Evolutionary conservation across 2,888 invertebrate species (phyloP).

Genomic region (Melinaea marsaeus): DNA sequence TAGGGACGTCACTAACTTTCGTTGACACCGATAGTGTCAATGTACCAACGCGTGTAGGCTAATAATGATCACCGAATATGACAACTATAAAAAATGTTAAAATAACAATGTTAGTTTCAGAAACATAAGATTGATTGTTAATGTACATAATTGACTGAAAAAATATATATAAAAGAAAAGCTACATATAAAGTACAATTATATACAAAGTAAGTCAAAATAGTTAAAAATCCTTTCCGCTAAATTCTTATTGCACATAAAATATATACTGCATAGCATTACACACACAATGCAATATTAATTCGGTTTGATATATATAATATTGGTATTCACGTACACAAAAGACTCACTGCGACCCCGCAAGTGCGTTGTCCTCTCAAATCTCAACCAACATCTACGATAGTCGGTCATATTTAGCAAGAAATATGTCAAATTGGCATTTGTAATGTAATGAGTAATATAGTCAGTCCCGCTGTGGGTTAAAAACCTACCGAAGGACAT

Average conservation of each 20-base stretch:
- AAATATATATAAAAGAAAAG: too few relatives aligned
- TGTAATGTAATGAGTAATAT: constrained; percentile 19
- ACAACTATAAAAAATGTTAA: too few relatives aligned
- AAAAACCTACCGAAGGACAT: constrained; percentile 35
- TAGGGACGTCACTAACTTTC: constrained; percentile 41
- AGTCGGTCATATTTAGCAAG: constrained; percentile 45
- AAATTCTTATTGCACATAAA: too few relatives aligned
- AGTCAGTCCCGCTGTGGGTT: constrained; percentile 22
- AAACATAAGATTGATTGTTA: too few relatives aligned
- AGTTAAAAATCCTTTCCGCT: too few relatives aligned
- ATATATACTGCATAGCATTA: too few relatives aligned
- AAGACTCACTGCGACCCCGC: constrained; percentile 45
- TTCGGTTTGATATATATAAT: background rate
- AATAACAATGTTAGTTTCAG: too few relatives aligned
- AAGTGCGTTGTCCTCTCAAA: constrained; percentile 47
- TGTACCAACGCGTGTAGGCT: background rate
- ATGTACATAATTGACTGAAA: too few relatives aligned
- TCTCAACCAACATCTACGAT: constrained; percentile 47
- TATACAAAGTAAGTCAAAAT: too few relatives aligned
- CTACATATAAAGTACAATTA: too few relatives aligned
- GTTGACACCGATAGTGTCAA: constrained; percentile 21
- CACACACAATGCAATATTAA: too few relatives aligned
- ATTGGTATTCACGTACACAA: background rate
- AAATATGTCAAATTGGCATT: constrained; percentile 26
- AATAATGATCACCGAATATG: too few relatives aligned